A percentile compares a stretch with the other conserved stretches of the same genome.
These are phyloP conservation scores for Plutella xylostella DNA, from an alignment of 2,888 invertebrate genomes.

Conservation along the genomic window DNA sequence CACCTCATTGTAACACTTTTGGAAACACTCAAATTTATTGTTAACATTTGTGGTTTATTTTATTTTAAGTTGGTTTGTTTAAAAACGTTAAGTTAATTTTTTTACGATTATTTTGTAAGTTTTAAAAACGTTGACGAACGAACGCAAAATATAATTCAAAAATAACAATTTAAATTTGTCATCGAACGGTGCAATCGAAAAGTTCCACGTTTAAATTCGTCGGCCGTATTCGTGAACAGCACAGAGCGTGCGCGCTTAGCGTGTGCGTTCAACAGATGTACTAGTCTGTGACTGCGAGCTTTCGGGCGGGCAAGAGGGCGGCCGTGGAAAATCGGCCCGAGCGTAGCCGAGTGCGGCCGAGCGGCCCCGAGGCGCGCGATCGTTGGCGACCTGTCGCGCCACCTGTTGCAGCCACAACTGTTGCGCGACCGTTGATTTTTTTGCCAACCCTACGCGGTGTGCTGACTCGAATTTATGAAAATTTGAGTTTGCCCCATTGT, in stretches of 20 bases:
- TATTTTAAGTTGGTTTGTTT: neutral
- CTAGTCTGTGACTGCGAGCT: constrained; percentile 64
- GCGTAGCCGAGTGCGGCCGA: constrained; percentile 22
- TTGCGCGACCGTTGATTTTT: constrained; percentile 67
- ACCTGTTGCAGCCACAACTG: constrained; percentile 65
- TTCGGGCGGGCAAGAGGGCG: constrained; percentile 65
- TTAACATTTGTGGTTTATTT: no score
- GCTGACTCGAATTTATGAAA: no score
- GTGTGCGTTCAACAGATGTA: constrained; percentile 48
- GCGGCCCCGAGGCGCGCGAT: constrained; percentile 27
- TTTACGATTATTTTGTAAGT: no score
- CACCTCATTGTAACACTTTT: constrained; percentile 30
- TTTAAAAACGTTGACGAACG: no score
- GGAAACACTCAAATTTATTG: no score
- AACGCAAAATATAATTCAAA: no score
- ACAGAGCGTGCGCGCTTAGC: constrained; percentile 33
- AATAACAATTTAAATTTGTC: no score
- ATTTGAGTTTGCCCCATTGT: constrained; percentile 37
- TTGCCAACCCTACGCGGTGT: constrained; percentile 45
- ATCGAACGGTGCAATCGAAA: neutral
- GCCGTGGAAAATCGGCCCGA: constrained; percentile 42
- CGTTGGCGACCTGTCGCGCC: constrained; percentile 55
- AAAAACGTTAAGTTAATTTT: neutral
- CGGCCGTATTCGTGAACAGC: neutral
- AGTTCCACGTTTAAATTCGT: neutral